Base-by-base conservation (phyloP, 1,140 invertebrate species). In the Oedothorax gibbosus region DNA sequence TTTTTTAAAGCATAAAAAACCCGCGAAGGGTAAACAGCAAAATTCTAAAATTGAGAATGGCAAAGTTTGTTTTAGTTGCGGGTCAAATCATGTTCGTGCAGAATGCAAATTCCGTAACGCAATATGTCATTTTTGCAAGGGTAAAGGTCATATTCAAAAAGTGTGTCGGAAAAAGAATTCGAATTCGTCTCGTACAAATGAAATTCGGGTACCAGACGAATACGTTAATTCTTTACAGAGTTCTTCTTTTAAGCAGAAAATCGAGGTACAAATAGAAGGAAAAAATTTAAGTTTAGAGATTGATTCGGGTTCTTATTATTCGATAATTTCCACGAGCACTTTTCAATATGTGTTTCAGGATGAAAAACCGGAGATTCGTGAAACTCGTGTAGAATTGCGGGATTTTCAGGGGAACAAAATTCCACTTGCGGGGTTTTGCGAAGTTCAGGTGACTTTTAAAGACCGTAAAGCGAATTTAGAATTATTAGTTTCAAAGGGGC, bases 241-340 rank as follows among this genome's bases (percentile, higher is more conserved):
- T 62, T 18, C 57, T 3, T 15, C 57, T 2, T 12, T 18, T 62
- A 62, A 62, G 18, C 57, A 62, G 57, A 62, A 18, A 18, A 62
- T 62, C 12, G 18, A 62, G 57, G 57, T 62, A 15, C 57, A 62
- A 62, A 62, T 62, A 62, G 6, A 62, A 62, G 57, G 57, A 6
- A 62, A 62, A 62, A 15, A 15, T 6, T 62, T 62, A 62, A 62
- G 12, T 62, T 62, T 62, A 12, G 57, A 6, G 18, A 18, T 62
- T 62, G 57, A 62, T 62, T 62, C 57, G 18, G 57, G 57, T 15
- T 62, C 57, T 12, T 62, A 62, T 62, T 62, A 62, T 18, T 62
- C 57, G 18, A 62, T 62, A 15, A 62, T 62, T 62, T 62, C 57
- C 3, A 62, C 6, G 57, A 62, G 57, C 18, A 62, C 57, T 6